A percentile compares a stretch with the other conserved stretches of the same genome.
Evolutionary conservation across 1,140 invertebrate species (phyloP).

Genomic region (Apis florea): DNA sequence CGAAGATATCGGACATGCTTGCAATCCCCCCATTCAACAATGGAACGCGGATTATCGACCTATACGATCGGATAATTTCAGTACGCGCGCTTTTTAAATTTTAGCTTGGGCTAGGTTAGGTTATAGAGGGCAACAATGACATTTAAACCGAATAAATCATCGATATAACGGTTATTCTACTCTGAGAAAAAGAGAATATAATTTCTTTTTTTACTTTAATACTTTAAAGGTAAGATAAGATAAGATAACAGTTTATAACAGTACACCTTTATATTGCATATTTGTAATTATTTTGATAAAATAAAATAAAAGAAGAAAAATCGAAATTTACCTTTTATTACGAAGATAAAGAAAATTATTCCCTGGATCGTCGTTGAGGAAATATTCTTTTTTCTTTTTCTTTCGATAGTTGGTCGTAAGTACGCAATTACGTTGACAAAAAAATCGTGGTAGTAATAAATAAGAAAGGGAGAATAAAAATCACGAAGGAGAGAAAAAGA

Average conservation of each 20-base stretch:
- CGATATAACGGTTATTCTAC: not conserved
- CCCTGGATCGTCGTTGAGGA: too few species aligned
- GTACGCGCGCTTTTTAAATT: not conserved
- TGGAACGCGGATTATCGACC: not conserved
- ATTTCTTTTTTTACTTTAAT: too few species aligned
- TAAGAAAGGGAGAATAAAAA: constrained; percentile 1
- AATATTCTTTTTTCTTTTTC: too few species aligned
- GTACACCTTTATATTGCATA: too few species aligned
- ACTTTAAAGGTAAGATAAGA: too few species aligned
- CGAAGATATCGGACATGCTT: not conserved
- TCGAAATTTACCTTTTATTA: too few species aligned
- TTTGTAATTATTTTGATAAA: too few species aligned
- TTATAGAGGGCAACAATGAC: not conserved
- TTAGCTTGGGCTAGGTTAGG: too few species aligned
- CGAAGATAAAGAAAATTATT: too few species aligned
- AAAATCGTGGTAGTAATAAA: not conserved
- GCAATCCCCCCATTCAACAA: not conserved
- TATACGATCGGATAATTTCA: constrained; percentile 11
- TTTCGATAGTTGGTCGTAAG: too few species aligned
- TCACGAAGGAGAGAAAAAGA: constrained; percentile 17
- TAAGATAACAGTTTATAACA: too few species aligned
- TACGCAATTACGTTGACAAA: not conserved
- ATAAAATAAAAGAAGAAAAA: too few species aligned
- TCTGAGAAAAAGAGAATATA: not conserved
- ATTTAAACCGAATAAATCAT: constrained; percentile 9